Conservation (phyloP, 1,140 invertebrate species). For the Drosophila mayri region DNA sequence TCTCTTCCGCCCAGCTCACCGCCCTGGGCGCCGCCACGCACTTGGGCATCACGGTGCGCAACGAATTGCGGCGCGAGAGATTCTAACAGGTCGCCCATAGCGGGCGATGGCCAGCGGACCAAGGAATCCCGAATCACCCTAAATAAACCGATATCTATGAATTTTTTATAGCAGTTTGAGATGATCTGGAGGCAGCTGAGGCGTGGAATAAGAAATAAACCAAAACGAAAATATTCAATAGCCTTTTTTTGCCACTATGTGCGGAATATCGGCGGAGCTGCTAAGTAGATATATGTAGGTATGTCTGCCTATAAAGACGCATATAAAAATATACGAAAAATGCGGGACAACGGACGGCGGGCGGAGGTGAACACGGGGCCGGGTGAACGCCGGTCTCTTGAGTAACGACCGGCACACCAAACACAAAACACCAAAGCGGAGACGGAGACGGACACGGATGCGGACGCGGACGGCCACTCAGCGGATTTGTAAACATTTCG, state of each 20-base stretch:
- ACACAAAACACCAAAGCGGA: conserved; percentile 31
- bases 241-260: conserved; percentile 46
- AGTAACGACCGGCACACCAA: conserved; percentile 58
- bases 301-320: conserved; percentile 68
- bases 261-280: conserved; percentile 22
- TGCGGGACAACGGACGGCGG: neutral
- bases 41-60: conserved; percentile 78
- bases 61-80: conserved; percentile 74
- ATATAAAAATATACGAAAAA: conserved; percentile 69
- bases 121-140: conserved; percentile 3
- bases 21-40: conserved; percentile 67
- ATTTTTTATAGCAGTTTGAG: conserved; percentile 35
- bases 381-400: conserved; percentile 57
- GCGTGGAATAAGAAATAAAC: conserved; percentile 32
- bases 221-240: conserved; percentile 39
- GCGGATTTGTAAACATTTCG: conserved; percentile 78
- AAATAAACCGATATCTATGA: conserved; percentile 29
- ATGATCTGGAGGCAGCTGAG: conserved; percentile 41
- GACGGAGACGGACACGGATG: conserved; percentile 22
- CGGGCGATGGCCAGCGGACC: conserved; percentile 1
- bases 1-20: conserved; percentile 43
- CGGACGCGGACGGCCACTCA: conserved; percentile 63
- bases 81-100: conserved; percentile 54
- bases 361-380: neutral
- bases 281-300: conserved; percentile 48